Evolutionary conservation across 2,113 vertebrate species (phyloP).

Genomic region (Oophaga pumilio): DNA sequence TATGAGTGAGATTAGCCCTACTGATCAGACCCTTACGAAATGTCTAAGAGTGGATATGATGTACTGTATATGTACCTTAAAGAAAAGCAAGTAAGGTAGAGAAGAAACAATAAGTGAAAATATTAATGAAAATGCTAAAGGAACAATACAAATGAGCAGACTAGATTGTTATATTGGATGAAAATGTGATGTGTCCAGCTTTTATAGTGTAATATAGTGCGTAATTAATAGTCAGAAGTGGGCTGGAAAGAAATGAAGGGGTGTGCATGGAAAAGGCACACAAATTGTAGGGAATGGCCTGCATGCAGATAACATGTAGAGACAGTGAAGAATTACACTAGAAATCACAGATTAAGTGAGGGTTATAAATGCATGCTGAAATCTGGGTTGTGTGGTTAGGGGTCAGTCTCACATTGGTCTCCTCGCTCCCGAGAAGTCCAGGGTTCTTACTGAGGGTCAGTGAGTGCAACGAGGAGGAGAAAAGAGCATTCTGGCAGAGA

Average conservation of each 20-base stretch:
- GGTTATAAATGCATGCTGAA: constrained; percentile 10
- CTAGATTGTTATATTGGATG: neutral
- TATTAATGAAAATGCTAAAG: neutral
- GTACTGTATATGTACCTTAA: neutral
- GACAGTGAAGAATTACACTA: neutral
- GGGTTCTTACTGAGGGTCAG: constrained; percentile 89
- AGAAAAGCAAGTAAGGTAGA: neutral
- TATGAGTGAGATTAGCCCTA: neutral
- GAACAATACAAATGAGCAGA: neutral
- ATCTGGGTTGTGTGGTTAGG: constrained; percentile 5
- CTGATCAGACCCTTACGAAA: neutral
- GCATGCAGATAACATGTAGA: neutral
- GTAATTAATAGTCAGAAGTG: no score
- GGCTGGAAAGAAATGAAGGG: neutral
- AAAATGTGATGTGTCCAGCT: neutral
- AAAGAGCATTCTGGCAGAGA: constrained; percentile 83
- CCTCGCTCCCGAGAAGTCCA: constrained; percentile 83
- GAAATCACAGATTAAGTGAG: neutral
- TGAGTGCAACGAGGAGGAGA: constrained; percentile 85
- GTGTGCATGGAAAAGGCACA: neutral
- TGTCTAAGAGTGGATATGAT: neutral
- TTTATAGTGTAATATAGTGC: neutral
- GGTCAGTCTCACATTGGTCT: constrained; percentile 79
- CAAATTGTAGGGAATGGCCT: neutral
- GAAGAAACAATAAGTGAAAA: neutral